phyloP scores from a whole-genome alignment of 2,797 vertebrate species.

The Enteromius fasciolatus region DNA sequence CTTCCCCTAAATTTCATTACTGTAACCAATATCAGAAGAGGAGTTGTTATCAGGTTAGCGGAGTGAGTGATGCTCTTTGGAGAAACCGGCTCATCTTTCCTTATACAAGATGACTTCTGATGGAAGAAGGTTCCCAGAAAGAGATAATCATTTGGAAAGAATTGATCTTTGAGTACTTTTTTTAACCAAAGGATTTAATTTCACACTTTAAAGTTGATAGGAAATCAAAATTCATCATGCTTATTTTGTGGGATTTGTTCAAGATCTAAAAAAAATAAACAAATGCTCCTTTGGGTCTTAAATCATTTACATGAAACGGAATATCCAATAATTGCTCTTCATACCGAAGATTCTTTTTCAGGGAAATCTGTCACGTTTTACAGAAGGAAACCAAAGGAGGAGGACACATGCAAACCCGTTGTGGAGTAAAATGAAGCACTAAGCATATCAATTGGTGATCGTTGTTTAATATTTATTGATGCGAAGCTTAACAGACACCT shows the following conservation, averaged over 20 bases:
- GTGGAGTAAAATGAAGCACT: not conserved
- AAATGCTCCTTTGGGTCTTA: not conserved
- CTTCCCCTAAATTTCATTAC: slow-evolving; percentile 76
- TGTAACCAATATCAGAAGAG: slow-evolving; percentile 72
- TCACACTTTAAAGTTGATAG: not conserved
- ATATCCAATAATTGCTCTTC: not conserved
- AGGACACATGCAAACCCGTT: not conserved
- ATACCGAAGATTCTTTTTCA: not conserved
- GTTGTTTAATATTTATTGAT: slow-evolving; percentile 35
- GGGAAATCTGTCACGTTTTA: not conserved
- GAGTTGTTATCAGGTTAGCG: slow-evolving; percentile 77
- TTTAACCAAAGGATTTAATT: too few species aligned
- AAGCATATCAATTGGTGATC: not conserved
- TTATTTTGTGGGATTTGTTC: not conserved
- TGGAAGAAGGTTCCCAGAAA: slow-evolving; percentile 18
- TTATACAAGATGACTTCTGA: slow-evolving; percentile 23
- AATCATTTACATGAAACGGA: not conserved
- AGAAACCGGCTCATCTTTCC: slow-evolving; percentile 54
- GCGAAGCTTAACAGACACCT: slow-evolving; percentile 1
- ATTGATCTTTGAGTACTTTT: not conserved
- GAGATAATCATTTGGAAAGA: not conserved
- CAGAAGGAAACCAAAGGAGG: not conserved
- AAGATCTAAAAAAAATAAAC: not conserved
- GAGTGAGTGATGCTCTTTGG: slow-evolving; percentile 54
- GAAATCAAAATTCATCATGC: not conserved